phyloP scores from a whole-genome alignment of 2,113 vertebrate species.

The Periophthalmodon schlosseri region DNA sequence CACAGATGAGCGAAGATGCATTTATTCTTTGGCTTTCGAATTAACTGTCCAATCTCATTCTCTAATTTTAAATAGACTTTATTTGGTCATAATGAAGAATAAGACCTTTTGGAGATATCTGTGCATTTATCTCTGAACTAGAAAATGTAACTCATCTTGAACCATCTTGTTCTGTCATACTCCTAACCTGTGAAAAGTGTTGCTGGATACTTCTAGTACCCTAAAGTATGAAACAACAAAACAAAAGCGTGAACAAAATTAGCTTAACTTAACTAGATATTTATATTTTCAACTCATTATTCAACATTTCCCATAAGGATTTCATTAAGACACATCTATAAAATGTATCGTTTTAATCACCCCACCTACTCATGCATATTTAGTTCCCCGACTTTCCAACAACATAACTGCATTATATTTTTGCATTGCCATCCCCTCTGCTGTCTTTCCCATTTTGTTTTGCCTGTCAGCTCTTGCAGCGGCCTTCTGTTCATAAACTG shows the following conservation, averaged over 20 bases:
- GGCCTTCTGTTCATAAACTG: slow-evolving; percentile 30
- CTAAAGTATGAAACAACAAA: neutral
- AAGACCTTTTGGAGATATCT: neutral
- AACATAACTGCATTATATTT: neutral
- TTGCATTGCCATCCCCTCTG: neutral
- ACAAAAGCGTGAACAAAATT: neutral
- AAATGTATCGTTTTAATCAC: neutral
- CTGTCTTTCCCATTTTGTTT: slow-evolving; percentile 13
- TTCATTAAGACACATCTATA: neutral
- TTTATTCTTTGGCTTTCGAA: neutral
- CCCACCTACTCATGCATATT: neutral
- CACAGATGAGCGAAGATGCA: neutral
- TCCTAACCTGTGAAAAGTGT: neutral
- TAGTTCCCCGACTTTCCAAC: neutral
- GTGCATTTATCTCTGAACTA: neutral
- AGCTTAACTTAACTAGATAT: neutral
- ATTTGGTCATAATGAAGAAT: neutral
- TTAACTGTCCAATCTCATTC: neutral
- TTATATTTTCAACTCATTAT: neutral
- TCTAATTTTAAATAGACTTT: neutral
- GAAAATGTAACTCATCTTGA: neutral
- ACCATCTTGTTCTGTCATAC: too few species aligned
- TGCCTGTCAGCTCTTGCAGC: neutral
- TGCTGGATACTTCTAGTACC: neutral
- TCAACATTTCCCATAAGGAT: neutral